Percentiles rank a stretch among this genome's conserved stretches.
These are phyloP conservation scores for Chlorops oryzae DNA, from an alignment of 1,140 invertebrate genomes.

Conservation along the genomic window DNA sequence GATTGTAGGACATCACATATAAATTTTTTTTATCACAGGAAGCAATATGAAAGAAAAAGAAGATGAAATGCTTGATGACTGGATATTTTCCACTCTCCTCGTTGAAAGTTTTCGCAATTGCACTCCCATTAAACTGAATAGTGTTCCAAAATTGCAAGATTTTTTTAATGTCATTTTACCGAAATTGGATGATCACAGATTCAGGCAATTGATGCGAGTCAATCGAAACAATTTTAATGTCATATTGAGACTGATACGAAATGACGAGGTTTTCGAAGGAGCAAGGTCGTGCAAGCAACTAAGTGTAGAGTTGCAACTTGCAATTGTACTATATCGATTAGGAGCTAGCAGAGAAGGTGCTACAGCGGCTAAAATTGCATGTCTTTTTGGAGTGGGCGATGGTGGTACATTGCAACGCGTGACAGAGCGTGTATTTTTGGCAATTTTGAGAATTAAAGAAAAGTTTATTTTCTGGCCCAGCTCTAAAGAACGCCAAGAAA, in stretches of 20 bases:
- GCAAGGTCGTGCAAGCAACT: background rate
- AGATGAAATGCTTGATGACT: too few species aligned
- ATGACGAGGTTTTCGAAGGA: conserved; percentile 4
- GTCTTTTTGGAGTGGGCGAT: conserved; percentile 6
- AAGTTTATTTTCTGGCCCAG: conserved; percentile 2
- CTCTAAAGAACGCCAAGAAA: background rate
- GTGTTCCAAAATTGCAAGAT: too few species aligned
- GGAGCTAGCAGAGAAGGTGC: conserved; percentile 5
- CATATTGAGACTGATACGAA: background rate
- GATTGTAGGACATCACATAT: too few species aligned
- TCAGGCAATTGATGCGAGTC: conserved; percentile 1
- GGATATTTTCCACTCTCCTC: too few species aligned
- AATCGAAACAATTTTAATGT: background rate
- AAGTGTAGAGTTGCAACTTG: background rate
- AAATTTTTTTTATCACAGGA: too few species aligned
- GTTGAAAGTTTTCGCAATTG: too few species aligned
- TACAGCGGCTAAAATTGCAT: conserved; percentile 5
- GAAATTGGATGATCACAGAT: background rate
- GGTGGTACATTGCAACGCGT: conserved; percentile 5
- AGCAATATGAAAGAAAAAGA: too few species aligned
- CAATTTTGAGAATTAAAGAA: background rate
- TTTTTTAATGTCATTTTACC: too few species aligned
- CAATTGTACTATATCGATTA: conserved; percentile 10
- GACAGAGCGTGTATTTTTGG: conserved; percentile 2
- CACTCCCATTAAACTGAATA: too few species aligned